Base-by-base conservation (phyloP, 2,888 invertebrate genomes). In the Nysson spinosus region DNA sequence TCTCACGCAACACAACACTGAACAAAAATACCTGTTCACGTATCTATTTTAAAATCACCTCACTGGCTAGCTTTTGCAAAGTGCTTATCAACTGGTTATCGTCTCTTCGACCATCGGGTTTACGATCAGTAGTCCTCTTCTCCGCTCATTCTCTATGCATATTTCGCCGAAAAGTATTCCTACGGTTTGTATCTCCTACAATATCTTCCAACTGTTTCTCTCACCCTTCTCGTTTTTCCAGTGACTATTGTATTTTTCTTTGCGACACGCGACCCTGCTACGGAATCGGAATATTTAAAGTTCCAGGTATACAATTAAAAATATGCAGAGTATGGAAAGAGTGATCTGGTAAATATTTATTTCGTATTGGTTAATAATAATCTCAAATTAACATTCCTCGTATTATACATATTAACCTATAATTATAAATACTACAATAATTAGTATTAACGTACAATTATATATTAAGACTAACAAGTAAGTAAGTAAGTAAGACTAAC, bases 271-370 rank as follows among this genome's bases (percentile, higher is more conserved):
- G n/a, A n/a, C n/a, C n/a, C n/a, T n/a, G n/a, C n/a, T n/a, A n/a
- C n/a, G n/a, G n/a, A n/a, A n/a, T n/a, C n/a, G n/a, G n/a, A n/a
- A n/a, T n/a, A n/a, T n/a, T n/a, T n/a, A n/a, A n/a, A n/a, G n/a
- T n/a, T n/a, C n/a, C n/a, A n/a, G n/a, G n/a, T n/a, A n/a, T 22
- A 42, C 58, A 51, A 66, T 66, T 57, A 40, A 44, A 54, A 47
- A 43, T 51, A 30, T 40, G 28, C 28, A 22, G 14, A 16, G 26
- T n/a, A n/a, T n/a, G n/a, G n/a, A n/a, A n/a, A n/a, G n/a, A n/a
- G n/a, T n/a, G n/a, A n/a, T n/a, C n/a, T n/a, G n/a, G n/a, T n/a
- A n/a, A n/a, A n/a, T n/a, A n/a, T n/a, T n/a, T n/a, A n/a, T n/a
- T n/a, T n/a, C n/a, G n/a, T n/a, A n/a, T n/a, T n/a, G n/a, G n/a